Conservation (phyloP, 2,113 vertebrate species). For the Camelus bactrianus region DNA sequence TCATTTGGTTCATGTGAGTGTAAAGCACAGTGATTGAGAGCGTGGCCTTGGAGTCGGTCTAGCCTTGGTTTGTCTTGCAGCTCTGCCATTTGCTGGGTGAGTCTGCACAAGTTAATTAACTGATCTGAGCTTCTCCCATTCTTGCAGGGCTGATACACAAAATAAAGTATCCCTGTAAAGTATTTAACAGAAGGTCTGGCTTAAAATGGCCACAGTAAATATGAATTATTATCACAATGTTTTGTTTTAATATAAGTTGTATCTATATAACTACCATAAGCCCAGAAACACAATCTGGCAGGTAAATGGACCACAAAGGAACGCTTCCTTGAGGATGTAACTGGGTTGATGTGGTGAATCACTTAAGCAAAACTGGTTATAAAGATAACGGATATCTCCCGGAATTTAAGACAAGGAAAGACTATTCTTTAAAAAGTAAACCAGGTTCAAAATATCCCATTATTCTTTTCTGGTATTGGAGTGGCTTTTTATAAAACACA, state of each 20-base stretch:
- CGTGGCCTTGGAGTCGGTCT: background rate
- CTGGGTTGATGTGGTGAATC: conserved; percentile 95
- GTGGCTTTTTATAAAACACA: too few relatives aligned
- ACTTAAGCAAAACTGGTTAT: conserved; percentile 94
- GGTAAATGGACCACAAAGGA: conserved; percentile 93
- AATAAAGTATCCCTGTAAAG: background rate
- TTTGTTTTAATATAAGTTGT: conserved; percentile 10
- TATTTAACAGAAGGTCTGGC: background rate
- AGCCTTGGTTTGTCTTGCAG: background rate
- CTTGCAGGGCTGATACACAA: background rate
- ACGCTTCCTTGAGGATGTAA: conserved; percentile 94
- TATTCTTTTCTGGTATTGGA: too few relatives aligned
- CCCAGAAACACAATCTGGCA: conserved; percentile 93
- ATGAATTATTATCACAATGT: background rate
- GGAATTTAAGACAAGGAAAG: too few relatives aligned
- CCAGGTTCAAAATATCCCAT: too few relatives aligned
- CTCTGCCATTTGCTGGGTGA: background rate
- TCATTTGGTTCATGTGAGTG: background rate
- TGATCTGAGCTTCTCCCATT: background rate
- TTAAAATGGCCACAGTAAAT: background rate
- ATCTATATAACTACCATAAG: conserved; percentile 73
- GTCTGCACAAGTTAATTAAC: background rate
- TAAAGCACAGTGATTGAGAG: background rate
- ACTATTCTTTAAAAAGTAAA: too few relatives aligned
- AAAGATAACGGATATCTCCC: conserved; percentile 80